Conservation (phyloP, 2,113 vertebrate species). For the Cephalopholis sonnerati region DNA sequence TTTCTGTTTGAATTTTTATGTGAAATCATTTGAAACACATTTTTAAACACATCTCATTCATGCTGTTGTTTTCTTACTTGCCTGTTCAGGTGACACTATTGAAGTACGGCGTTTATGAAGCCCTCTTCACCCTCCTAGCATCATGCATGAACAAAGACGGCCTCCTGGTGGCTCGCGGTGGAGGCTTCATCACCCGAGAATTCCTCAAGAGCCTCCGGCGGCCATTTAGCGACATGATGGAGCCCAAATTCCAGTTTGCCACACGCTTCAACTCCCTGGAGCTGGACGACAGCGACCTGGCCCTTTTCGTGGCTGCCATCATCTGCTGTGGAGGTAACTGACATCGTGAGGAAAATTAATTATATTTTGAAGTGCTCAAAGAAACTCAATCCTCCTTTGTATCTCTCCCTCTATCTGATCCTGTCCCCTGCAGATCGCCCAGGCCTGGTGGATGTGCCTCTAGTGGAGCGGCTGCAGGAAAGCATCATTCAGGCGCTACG, state of each 20-base stretch:
- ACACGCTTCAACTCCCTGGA: conserved; percentile 96
- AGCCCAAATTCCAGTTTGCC: conserved; percentile 98
- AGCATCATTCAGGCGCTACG: conserved; percentile 91
- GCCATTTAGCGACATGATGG: conserved; percentile 97
- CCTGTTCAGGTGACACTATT: conserved; percentile 88
- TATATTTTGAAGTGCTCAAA: background rate
- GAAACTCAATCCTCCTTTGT: background rate
- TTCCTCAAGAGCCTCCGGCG: conserved; percentile 97
- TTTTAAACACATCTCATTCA: background rate
- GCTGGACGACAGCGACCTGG: conserved; percentile 94
- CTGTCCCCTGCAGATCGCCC: conserved; percentile 88
- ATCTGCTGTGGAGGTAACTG: conserved; percentile 96
- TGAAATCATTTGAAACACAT: background rate
- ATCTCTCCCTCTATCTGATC: background rate
- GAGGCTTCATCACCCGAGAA: conserved; percentile 95
- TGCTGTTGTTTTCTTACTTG: background rate
- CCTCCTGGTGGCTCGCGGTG: conserved; percentile 94
- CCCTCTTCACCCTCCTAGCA: conserved; percentile 96
- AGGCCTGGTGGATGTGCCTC: conserved; percentile 89
- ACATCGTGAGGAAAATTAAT: background rate
- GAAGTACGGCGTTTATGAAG: conserved; percentile 97
- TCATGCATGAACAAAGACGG: conserved; percentile 99
- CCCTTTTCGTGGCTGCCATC: conserved; percentile 96
- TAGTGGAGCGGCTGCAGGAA: conserved; percentile 94
- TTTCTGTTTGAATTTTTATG: too few relatives aligned